Percentiles rank a stretch among this genome's conserved stretches.
phyloP scores from a whole-genome alignment of 2,888 invertebrate species.

The Pyrocoelia pectoralis region DNA sequence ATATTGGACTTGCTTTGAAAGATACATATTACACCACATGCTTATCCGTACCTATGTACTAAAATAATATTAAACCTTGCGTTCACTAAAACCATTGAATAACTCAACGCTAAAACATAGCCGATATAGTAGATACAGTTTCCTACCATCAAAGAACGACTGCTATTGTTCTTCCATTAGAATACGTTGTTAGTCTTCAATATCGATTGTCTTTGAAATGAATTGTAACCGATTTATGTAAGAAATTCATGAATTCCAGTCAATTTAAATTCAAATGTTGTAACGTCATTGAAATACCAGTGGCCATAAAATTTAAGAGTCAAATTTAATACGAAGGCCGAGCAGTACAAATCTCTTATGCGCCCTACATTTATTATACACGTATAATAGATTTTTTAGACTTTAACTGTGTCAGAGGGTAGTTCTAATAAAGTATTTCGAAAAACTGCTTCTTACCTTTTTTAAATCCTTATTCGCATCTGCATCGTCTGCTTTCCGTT shows the following conservation, averaged over 20 bases:
- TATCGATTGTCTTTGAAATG: slow-evolving; percentile 1
- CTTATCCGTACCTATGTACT: no score
- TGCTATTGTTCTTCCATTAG: background rate
- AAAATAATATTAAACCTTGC: no score
- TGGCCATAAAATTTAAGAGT: slow-evolving; percentile 19
- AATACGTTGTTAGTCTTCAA: background rate
- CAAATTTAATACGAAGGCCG: slow-evolving; percentile 19
- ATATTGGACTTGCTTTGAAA: no score
- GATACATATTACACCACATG: no score
- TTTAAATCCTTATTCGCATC: slow-evolving; percentile 86
- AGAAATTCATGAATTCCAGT: slow-evolving; percentile 21
- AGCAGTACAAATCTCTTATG: slow-evolving; percentile 41
- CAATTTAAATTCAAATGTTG: slow-evolving; percentile 26
- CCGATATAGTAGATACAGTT: no score
- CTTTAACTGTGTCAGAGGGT: background rate
- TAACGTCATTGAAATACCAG: slow-evolving; percentile 25
- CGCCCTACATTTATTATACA: slow-evolving; percentile 28
- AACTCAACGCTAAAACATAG: no score
- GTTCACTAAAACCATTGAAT: no score
- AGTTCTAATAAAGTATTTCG: slow-evolving; percentile 10
- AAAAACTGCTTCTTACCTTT: slow-evolving; percentile 68
- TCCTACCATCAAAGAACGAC: background rate
- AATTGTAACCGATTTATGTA: slow-evolving; percentile 9
- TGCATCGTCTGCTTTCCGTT: slow-evolving; percentile 83
- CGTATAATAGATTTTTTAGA: background rate